Evolutionary conservation across 2,113 vertebrate genomes (phyloP), one percentile per base, ranked within the genome.

Genomic region (Limanda limanda): DNA sequence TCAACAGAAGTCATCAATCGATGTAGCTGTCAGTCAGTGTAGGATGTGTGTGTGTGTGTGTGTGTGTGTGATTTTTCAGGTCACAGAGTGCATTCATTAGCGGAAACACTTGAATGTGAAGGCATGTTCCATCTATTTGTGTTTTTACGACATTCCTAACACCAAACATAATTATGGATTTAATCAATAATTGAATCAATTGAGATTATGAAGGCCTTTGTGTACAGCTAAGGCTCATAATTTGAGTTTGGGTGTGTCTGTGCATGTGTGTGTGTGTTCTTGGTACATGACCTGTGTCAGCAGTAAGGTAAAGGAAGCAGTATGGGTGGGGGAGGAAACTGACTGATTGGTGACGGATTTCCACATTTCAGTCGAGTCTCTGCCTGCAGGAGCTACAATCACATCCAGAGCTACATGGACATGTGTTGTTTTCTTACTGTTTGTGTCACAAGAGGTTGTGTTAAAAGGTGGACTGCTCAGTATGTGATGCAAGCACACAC

Each of bases 231-330:
- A 74, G 60, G 31, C 15, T 12, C 20, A 24, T 23, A 24, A 0
- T 56, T 27, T 1, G 47, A 18, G 18, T 20, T 5, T 51, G 48
- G 1, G 48, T 1, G 48, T 51, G 48, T n/a, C 20, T 55, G n/a
- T 48, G 60, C 55, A 17, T 60, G 65, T 52, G 15, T 35, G 40
- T 54, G 18, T 79, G 73, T 75, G 66, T 64, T 77, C 61, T 67
- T 64, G 76, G 20, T 45, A n/a, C 27, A 14, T 47, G 51, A 71
- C 54, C 60, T 85, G 61, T 79, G 77, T 88, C 81, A 81, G 81
- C 84, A 68, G 18, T 71, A 60, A 64, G 2, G 57, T 74, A 31
- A 70, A 63, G 59, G 37, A 47, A 56, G 48, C 61, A 51, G 59
- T 35, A 37, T 62, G n/a, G 35, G 73, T 70, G 45, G 45, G 61